These are phyloP conservation scores for Galerucella pusilla DNA, from an alignment of 2,888 invertebrate genomes.

Conservation along the genomic window DNA sequence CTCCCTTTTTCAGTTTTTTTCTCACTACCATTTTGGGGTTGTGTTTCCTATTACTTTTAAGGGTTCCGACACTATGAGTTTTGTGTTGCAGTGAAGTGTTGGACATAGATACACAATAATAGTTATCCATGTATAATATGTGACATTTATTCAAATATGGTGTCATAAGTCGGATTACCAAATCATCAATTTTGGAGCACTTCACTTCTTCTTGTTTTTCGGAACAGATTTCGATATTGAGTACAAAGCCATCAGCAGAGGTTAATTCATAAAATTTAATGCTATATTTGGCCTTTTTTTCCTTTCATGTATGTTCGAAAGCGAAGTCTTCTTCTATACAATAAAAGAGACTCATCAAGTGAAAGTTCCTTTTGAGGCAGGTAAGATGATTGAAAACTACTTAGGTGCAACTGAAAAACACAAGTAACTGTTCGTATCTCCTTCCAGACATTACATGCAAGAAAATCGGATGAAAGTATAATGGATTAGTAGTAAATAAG, in stretches of 20 bases:
- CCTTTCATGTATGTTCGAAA: constrained; percentile 37
- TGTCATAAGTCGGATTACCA: constrained; percentile 27
- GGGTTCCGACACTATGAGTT: not conserved
- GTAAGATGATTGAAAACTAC: constrained; percentile 6
- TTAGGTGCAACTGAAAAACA: no score
- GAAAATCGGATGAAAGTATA: no score
- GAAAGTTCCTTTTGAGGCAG: not conserved
- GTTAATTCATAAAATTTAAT: constrained; percentile 27
- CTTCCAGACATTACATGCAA: no score
- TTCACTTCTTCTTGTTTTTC: constrained; percentile 18
- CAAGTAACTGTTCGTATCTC: no score
- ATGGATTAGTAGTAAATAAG: no score
- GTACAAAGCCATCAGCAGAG: constrained; percentile 35
- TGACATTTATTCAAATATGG: constrained; percentile 32
- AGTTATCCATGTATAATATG: constrained; percentile 36
- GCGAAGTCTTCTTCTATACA: constrained; percentile 28
- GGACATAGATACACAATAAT: constrained; percentile 33
- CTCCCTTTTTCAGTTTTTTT: constrained; percentile 18
- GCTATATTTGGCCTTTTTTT: no score
- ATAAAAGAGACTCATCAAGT: constrained; percentile 28
- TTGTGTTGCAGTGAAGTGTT: not conserved
- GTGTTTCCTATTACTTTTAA: not conserved
- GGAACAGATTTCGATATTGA: constrained; percentile 33
- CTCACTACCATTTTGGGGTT: constrained; percentile 19
- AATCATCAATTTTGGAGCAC: constrained; percentile 22